A percentile compares a stretch with the other conserved stretches of the same genome.
Conservation (phyloP, 2,113 vertebrate species). For the Stomatorhinus ivindoensis region DNA sequence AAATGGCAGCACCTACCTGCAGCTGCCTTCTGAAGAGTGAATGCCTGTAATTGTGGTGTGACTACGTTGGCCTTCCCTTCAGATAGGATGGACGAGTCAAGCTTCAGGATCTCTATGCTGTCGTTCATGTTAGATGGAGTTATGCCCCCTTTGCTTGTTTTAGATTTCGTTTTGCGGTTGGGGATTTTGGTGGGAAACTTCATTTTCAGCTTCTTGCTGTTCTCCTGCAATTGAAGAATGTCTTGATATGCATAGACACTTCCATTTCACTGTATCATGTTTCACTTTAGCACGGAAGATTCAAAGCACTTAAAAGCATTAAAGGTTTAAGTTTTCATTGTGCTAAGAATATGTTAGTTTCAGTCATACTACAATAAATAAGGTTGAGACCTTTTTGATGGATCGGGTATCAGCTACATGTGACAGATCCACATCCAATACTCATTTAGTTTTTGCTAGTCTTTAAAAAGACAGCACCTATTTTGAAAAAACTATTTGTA, state of each 20-base stretch:
- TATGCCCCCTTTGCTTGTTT: conserved; percentile 86
- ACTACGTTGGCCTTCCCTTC: conserved; percentile 77
- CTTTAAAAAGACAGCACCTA: too few relatives aligned
- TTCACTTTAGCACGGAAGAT: background rate
- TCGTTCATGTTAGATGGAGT: conserved; percentile 87
- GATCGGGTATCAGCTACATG: too few relatives aligned
- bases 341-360: background rate
- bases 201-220: conserved; percentile 99
- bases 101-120: conserved; percentile 87
- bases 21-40: conserved; percentile 83
- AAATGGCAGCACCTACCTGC: conserved; percentile 67
- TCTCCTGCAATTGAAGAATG: conserved; percentile 68
- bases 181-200: conserved; percentile 98
- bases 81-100: conserved; percentile 79
- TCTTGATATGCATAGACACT: background rate
- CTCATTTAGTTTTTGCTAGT: too few relatives aligned
- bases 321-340: background rate
- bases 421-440: too few relatives aligned
- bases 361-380: background rate
- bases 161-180: conserved; percentile 95
- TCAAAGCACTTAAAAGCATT: background rate
- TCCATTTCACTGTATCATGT: background rate
- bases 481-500: too few relatives aligned
- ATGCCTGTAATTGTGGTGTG: conserved; percentile 82
- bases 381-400: too few relatives aligned